Evolutionary conservation across 2,888 invertebrate genomes (phyloP), one percentile per base, ranked within the genome.

Genomic region (Trichopria drosophilae): DNA sequence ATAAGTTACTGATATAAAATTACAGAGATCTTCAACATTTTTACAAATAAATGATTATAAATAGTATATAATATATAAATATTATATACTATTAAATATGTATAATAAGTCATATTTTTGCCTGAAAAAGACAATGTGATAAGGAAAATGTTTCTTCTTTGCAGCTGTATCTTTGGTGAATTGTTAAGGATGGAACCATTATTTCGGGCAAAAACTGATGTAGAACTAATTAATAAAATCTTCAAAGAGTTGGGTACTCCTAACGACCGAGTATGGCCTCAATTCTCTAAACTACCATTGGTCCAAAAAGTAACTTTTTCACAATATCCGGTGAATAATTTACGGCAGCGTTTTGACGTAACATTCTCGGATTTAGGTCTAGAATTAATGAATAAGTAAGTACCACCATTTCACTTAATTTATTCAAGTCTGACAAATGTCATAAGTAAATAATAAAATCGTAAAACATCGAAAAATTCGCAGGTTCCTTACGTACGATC

Each of bases 201-300:
- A 31, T 98, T 99, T 73, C 93, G 94, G 0, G 98, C 98, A 2
- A 95, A 93, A 77, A 89, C 92, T 0, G 98, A 99, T 75, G 87
- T 93, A 4, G 97, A 98, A 74, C 93, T 98, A 72, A 77, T 99
- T 2, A 93, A 96, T 75, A 81, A 86, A 65, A 93, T 98, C 68
- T 97, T 94, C 72, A 93, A 92, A 82, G 94, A 94, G 73, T 76
- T 98, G 45, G 98, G 99, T 7, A 96, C 97, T 0, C 98, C 98
- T 0, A 94, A 88, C 61, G 96, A 97, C 66, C 84, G 87, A 62
- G 85, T 96, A 49, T 99, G 98, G 98, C 90, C 94, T 0, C 96
- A 95, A 5, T 96, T 94, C 72, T 85, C 82, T 59, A 88, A 92
- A 72, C 76, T 99, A 57, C 93, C 96, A 1, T 87, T 90, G 19